Evolutionary conservation across 2,888 invertebrate species (phyloP).

Genomic region (Brachylomia viminalis): DNA sequence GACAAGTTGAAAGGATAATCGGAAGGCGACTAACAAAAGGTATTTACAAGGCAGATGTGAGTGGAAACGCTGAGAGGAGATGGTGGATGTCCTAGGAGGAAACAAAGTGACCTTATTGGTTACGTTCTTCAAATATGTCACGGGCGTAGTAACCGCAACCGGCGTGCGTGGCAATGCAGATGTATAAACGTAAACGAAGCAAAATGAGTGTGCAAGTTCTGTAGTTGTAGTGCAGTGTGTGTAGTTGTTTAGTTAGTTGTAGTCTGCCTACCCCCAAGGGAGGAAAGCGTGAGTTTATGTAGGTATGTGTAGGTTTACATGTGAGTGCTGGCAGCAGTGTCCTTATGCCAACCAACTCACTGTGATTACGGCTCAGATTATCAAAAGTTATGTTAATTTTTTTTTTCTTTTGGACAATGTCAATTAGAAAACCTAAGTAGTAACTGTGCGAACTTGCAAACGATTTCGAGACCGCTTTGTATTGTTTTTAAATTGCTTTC

Average conservation of each 20-base stretch:
- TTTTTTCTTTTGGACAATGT: background rate
- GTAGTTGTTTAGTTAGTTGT: too few relatives aligned
- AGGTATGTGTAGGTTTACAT: too few relatives aligned
- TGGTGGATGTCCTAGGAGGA: background rate
- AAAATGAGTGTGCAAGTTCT: background rate
- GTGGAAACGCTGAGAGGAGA: background rate
- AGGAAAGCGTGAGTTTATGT: background rate
- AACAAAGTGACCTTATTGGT: background rate
- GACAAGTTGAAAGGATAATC: too few relatives aligned
- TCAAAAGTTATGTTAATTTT: too few relatives aligned
- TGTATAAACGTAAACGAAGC: background rate
- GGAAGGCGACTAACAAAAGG: background rate
- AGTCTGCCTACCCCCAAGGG: background rate
- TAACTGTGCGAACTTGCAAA: too few relatives aligned
- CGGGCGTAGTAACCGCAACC: background rate
- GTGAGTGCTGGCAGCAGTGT: too few relatives aligned
- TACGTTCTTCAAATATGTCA: background rate
- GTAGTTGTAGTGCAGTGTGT: too few relatives aligned
- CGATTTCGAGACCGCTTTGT: background rate
- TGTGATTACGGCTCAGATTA: too few relatives aligned
- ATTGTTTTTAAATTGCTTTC: background rate
- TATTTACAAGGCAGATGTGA: background rate
- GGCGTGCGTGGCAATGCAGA: too few relatives aligned
- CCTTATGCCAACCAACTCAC: too few relatives aligned
- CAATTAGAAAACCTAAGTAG: background rate